Percentiles rank a stretch among this genome's conserved stretches.
Evolutionary conservation across 1,140 invertebrate species (phyloP).

Genomic region (Aleiodes sp.): DNA sequence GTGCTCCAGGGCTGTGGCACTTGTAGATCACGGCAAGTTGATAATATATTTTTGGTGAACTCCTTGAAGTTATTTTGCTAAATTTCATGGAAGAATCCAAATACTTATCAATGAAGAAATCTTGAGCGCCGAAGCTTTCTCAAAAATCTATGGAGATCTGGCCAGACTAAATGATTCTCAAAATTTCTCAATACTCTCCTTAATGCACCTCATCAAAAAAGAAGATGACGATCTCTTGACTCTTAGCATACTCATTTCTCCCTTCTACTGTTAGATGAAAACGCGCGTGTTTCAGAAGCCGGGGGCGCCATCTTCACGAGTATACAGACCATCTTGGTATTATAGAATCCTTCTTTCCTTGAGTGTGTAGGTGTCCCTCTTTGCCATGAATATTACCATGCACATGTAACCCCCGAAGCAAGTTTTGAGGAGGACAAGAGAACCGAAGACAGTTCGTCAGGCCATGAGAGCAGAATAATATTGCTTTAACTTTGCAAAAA

Average conservation of each 20-base stretch:
- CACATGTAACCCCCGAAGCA: conserved; percentile 12
- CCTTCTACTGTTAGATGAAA: conserved; percentile 40
- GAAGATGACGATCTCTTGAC: conserved; percentile 23
- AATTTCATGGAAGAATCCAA: not conserved
- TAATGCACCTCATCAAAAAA: conserved; percentile 16
- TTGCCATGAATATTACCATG: conserved; percentile 3
- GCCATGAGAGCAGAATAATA: conserved; percentile 44
- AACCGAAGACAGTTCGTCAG: conserved; percentile 29
- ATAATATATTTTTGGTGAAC: not conserved
- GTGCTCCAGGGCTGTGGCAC: conserved; percentile 1
- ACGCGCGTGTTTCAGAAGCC: conserved; percentile 43
- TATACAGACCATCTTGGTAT: conserved; percentile 51
- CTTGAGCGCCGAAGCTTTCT: not conserved
- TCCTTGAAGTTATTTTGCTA: not conserved
- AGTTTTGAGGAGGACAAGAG: conserved; percentile 25
- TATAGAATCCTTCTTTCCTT: conserved; percentile 41
- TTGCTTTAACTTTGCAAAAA: conserved; percentile 41
- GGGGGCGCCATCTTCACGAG: conserved; percentile 56
- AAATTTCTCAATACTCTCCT: not conserved
- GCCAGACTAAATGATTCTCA: not conserved
- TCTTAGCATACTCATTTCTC: conserved; percentile 42
- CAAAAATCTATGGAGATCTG: conserved; percentile 6
- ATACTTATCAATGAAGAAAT: not conserved
- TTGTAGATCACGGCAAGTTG: not conserved
- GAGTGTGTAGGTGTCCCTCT: conserved; percentile 51